Evolutionary conservation across 2,797 vertebrate species (phyloP), one percentile per base, ranked within the genome.

Genomic region (Hafferia zeledoni): DNA sequence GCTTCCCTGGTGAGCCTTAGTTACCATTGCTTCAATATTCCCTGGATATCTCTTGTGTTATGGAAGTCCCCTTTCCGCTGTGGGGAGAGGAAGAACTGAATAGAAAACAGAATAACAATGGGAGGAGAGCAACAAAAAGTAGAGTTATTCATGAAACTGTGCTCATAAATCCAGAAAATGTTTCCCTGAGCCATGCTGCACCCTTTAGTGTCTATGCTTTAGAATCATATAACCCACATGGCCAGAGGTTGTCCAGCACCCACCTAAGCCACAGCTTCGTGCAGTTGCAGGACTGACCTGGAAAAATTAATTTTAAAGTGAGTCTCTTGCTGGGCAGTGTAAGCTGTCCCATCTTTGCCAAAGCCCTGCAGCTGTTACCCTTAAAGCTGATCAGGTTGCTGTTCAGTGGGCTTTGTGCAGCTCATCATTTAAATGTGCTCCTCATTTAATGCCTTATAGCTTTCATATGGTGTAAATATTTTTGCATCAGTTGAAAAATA

Each of bases 71-170:
- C 69, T 80, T 24, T 93, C 76, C 13, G 20, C 81, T n/a, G 35
- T 19, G 49, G 55, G 67, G 63, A 88, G 39, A 46, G 64, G 37
- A 89, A 91, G 61, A 90, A 65, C 33, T 37, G 91, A 74, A 96
- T 33, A 57, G 83, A 90, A 90, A 96, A 84, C 20, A 91, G 77
- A 90, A 87, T 92, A 91, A 82, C 95, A 94, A 64, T 90, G 77
- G 77, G 46, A 91, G 30, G 46, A 90, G 37, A 93, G 47, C 56
- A 83, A 65, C 30, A 67, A 87, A 86, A 96, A 60, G 47, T 39
- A n/a, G 56, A 43, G 65, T 81, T 92, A 63, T 65, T 88, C 72
- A 83, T 78, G 61, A 91, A 88, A 86, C 14, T 35, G 49, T n/a
- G 28, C 47, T 72, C 86, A 79, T 70, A 81, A 94, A 76, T 70